Percentiles rank a stretch among this genome's conserved stretches.
These are phyloP conservation scores for Sweltsa coloradensis DNA, from an alignment of 1,140 invertebrate genomes.

Conservation along the genomic window DNA sequence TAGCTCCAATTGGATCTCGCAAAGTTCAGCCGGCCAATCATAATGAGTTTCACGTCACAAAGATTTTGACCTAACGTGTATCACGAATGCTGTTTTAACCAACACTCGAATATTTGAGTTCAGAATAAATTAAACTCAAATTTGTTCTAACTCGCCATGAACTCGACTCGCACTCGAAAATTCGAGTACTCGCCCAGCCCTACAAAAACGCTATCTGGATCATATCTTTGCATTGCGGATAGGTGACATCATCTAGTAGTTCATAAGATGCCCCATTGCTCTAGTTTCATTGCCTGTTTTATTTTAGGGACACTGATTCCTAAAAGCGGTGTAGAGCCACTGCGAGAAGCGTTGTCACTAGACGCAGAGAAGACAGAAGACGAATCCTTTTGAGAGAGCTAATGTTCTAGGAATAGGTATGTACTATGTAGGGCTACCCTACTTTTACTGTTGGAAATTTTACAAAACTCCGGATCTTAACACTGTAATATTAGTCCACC, in stretches of 20 bases:
- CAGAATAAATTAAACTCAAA: too few relatives aligned
- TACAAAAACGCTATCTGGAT: conserved; percentile 9
- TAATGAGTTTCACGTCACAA: neutral
- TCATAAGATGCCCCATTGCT: neutral
- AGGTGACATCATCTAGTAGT: neutral
- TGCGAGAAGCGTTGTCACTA: conserved; percentile 62
- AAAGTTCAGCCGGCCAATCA: too few relatives aligned
- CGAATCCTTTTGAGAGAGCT: conserved; percentile 47
- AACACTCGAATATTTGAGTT: too few relatives aligned
- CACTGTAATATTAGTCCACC: too few relatives aligned
- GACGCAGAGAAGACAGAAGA: conserved; percentile 75
- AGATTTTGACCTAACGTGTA: neutral
- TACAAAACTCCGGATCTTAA: too few relatives aligned
- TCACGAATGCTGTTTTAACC: neutral
- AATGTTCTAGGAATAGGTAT: too few relatives aligned
- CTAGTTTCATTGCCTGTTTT: conserved; percentile 15
- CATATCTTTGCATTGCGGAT: neutral
- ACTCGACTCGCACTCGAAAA: too few relatives aligned
- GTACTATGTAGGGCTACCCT: too few relatives aligned
- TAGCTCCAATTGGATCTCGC: too few relatives aligned
- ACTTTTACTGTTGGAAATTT: too few relatives aligned
- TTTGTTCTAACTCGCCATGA: too few relatives aligned
- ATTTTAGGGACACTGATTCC: conserved; percentile 72
- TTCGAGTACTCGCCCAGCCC: too few relatives aligned
- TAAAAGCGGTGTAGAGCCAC: conserved; percentile 68